phyloP scores from a whole-genome alignment of 2,888 invertebrate species.

The Athalia circularis region DNA sequence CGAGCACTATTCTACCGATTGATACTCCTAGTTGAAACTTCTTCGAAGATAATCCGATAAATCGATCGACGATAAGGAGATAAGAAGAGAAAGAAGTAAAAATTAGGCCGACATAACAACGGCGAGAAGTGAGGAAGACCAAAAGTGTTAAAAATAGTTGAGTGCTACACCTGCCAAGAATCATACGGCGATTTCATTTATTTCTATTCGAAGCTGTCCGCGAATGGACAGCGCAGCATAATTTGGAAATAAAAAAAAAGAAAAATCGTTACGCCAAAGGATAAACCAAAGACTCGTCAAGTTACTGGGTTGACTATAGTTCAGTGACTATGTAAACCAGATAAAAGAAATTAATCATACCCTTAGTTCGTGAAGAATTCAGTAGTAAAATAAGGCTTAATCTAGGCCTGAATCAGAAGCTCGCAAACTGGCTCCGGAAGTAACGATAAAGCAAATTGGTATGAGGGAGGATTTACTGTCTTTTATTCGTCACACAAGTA shows the following conservation, averaged over 20 bases:
- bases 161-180: slow-evolving; percentile 6
- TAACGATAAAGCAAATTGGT: slow-evolving; percentile 81
- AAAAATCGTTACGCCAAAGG: background rate
- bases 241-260: background rate
- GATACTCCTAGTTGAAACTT: too few relatives aligned
- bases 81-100: background rate
- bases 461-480: slow-evolving; percentile 86
- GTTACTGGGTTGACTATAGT: slow-evolving; percentile 19
- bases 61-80: background rate
- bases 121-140: background rate
- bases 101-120: background rate
- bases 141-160: slow-evolving; percentile 7
- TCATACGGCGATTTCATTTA: background rate
- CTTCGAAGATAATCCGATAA: background rate
- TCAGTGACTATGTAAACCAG: slow-evolving; percentile 49
- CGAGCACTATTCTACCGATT: too few relatives aligned
- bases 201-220: too few relatives aligned
- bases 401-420: slow-evolving; percentile 54
- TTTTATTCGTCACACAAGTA: slow-evolving; percentile 86
- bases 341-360: background rate
- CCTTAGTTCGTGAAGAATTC: slow-evolving; percentile 5
- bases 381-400: background rate
- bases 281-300: background rate
- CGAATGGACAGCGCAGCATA: background rate
- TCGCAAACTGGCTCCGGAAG: slow-evolving; percentile 78